Conservation (phyloP, 2,113 vertebrate genomes). For the Nycticebus coucang region DNA sequence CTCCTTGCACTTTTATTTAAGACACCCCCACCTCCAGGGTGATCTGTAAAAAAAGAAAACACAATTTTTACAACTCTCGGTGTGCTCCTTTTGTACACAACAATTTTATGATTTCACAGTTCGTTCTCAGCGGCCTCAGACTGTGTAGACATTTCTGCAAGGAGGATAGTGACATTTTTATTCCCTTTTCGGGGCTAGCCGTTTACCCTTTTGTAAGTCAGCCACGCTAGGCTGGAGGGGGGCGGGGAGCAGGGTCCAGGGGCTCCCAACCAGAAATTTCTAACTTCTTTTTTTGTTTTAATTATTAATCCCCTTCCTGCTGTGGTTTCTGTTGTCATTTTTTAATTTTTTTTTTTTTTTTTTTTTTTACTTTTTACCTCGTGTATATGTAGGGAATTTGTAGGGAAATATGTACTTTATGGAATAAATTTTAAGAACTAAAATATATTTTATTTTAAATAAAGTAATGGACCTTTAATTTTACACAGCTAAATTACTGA, state of each 20-base stretch:
- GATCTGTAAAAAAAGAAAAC: slow-evolving; percentile 54
- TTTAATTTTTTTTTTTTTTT: slow-evolving; percentile 63
- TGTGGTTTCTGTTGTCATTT: slow-evolving; percentile 72
- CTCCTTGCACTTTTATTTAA: slow-evolving; percentile 85
- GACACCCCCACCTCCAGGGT: slow-evolving; percentile 62
- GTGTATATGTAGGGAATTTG: slow-evolving; percentile 97
- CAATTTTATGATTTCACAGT: slow-evolving; percentile 10
- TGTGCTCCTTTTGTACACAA: slow-evolving; percentile 60
- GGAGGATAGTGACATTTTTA: not conserved
- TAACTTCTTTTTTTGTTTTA: slow-evolving; percentile 40
- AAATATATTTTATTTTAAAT: slow-evolving; percentile 99
- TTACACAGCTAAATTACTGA: slow-evolving; percentile 92
- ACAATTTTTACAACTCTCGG: slow-evolving; percentile 71
- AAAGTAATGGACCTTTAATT: slow-evolving; percentile 96
- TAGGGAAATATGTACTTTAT: slow-evolving; percentile 96
- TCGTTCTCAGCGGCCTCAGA: slow-evolving; percentile 15
- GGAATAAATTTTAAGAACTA: slow-evolving; percentile 89
- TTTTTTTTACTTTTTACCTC: slow-evolving; percentile 91
- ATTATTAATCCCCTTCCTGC: slow-evolving; percentile 66
- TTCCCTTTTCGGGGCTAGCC: not conserved
- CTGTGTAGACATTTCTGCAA: not conserved
- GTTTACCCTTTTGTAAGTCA: not conserved
- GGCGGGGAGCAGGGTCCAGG: not conserved
- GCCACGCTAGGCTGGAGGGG: not conserved
- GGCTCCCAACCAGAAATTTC: slow-evolving; percentile 39